Base-by-base conservation (phyloP, 2,797 vertebrate species). In the Carcharodon carcharias region DNA sequence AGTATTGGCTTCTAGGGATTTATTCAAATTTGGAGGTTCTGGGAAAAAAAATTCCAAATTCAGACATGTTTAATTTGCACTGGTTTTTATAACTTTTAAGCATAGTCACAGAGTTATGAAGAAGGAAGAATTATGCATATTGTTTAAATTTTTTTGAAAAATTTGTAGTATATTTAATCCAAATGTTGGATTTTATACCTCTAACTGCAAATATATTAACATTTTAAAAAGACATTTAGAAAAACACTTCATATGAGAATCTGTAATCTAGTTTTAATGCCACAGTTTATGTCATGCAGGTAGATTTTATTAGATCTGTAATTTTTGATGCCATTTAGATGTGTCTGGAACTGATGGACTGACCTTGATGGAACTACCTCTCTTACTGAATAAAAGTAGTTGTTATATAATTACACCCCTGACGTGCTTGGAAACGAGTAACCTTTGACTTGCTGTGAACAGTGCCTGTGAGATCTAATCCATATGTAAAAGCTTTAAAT, bases 261-360 rank as follows among this genome's bases (percentile, higher is more conserved):
- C 61, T n/a, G 58, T 65, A 67, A 67, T n/a, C 31, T 26, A 9
- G 6, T 63, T 88, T 91, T 91, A 31, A 61, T 91, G 28, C 56
- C 31, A n/a, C 54, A n/a, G 56, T 91, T 91, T 61, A 58, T 61
- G 58, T 65, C 11, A 65, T 67, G n/a, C 91, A 65, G 7, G 16
- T 93, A 45, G n/a, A 93, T 67, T 93, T 93, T 93, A 40, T 92
- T 92, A 63, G 58, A 40, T 92, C 58, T 65, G 91, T 89, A 54
- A 61, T 40, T 92, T 65, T 93, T 45, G 40, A 67, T 45, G 26
- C 58, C n/a, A 21, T 93, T 63, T 65, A 45, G 61, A 93, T 63
- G n/a, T 67, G 61, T 11, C n/a, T 67, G 40, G 18, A 5, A 50
- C 6, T 85, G 80, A 82, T 82, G 40, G n/a, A 21, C n/a, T 82